phyloP scores from a whole-genome alignment of 2,113 vertebrate species.

The Neotoma lepida region DNA sequence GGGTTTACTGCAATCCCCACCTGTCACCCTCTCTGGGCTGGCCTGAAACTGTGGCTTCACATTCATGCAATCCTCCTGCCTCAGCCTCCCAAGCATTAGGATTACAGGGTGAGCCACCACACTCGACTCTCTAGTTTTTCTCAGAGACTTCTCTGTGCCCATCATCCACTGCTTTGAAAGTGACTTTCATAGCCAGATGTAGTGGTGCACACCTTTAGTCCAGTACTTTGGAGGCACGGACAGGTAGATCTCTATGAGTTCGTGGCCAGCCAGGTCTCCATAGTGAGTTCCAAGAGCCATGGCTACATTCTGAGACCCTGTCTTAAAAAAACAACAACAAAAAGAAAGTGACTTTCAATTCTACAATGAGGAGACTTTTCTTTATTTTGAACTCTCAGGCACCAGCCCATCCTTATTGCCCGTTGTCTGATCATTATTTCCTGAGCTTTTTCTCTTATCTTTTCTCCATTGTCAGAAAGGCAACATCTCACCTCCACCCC shows the following conservation, averaged over 20 bases:
- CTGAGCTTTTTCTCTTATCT: constrained; percentile 25
- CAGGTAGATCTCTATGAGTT: neutral
- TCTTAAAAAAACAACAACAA: neutral
- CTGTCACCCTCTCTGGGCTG: neutral
- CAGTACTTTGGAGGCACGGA: neutral
- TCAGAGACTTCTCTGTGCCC: neutral
- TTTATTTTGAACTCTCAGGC: neutral
- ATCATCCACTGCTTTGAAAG: neutral
- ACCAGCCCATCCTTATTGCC: neutral
- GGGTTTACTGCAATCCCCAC: neutral
- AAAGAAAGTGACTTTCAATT: neutral
- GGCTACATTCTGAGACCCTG: neutral
- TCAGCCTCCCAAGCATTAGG: neutral
- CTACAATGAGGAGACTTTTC: neutral
- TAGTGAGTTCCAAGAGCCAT: neutral
- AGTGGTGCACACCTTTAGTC: neutral
- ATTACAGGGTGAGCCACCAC: neutral
- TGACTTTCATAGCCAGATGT: neutral
- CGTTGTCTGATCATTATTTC: neutral
- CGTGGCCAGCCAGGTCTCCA: neutral
- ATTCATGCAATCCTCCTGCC: neutral
- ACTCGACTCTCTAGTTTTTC: neutral
- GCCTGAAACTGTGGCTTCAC: neutral
- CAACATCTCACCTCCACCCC: neutral
- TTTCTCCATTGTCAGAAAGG: neutral